Percentiles rank a stretch among this genome's conserved stretches.
Conservation (phyloP, 1,140 invertebrate genomes). For the Frieseomelitta varia region DNA sequence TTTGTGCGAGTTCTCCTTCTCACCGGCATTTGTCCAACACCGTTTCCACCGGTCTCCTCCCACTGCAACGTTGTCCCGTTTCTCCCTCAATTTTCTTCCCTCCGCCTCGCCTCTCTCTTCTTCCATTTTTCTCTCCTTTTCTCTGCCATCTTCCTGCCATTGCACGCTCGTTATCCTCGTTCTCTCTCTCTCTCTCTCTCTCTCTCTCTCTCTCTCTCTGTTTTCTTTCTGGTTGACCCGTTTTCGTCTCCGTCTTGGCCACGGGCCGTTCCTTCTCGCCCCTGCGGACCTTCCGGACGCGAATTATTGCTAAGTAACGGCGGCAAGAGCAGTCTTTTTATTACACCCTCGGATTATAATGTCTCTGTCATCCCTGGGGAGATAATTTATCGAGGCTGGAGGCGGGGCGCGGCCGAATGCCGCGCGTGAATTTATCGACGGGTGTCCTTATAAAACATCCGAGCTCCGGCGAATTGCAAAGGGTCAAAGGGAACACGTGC, state of each 20-base stretch:
- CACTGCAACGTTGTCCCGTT: background rate
- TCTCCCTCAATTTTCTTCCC: background rate
- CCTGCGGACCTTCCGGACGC: constrained; percentile 27
- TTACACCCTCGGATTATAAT: constrained; percentile 69
- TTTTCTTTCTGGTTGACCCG: background rate
- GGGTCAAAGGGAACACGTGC: constrained; percentile 62
- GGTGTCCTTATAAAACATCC: constrained; percentile 60
- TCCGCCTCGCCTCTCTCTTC: background rate
- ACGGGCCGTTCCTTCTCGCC: constrained; percentile 8
- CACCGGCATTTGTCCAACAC: constrained; percentile 38
- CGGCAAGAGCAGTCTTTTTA: constrained; percentile 56
- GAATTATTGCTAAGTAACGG: constrained; percentile 68
- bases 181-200: too few relatives aligned
- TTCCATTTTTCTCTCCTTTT: background rate
- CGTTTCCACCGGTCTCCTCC: background rate
- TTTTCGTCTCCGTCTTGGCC: background rate
- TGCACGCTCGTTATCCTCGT: background rate
- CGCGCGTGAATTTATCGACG: constrained; percentile 66
- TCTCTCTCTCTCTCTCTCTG: too few relatives aligned
- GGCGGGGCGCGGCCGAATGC: constrained; percentile 37
- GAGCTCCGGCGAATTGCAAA: constrained; percentile 56
- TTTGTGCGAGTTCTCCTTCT: constrained; percentile 55
- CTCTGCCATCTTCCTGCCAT: background rate
- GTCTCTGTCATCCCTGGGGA: constrained; percentile 69
- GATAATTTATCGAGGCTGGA: constrained; percentile 68